Evolutionary conservation across 2,888 invertebrate genomes (phyloP).

Genomic region (Ophonus ardosiacus): DNA sequence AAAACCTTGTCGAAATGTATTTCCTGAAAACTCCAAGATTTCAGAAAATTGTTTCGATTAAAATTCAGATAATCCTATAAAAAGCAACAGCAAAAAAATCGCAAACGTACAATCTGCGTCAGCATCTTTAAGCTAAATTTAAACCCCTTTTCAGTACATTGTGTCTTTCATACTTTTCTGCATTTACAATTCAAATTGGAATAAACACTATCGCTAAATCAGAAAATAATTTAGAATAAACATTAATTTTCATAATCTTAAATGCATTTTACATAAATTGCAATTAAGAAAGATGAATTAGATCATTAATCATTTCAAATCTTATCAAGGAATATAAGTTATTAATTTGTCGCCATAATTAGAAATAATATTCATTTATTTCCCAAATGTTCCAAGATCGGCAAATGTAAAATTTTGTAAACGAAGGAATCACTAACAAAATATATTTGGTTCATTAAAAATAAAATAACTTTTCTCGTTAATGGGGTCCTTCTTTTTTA

Average conservation of each 20-base stretch:
- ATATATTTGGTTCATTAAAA: too few relatives aligned
- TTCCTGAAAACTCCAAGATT: not conserved
- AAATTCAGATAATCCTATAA: conserved; percentile 30
- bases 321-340: not conserved
- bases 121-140: not conserved
- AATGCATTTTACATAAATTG: conserved; percentile 26
- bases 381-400: not conserved
- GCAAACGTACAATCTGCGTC: conserved; percentile 31
- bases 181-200: conserved; percentile 10
- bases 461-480: too few relatives aligned
- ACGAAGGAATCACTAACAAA: too few relatives aligned
- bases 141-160: not conserved
- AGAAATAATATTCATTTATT: not conserved
- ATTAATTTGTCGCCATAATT: not conserved
- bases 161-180: not conserved
- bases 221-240: conserved; percentile 33
- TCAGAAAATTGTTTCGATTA: conserved; percentile 17
- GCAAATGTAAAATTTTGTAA: too few relatives aligned
- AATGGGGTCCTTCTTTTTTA: too few relatives aligned
- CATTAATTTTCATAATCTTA: conserved; percentile 40
- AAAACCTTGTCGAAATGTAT: not conserved
- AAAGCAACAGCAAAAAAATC: not conserved
- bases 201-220: not conserved
- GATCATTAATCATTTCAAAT: not conserved
- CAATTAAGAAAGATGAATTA: not conserved